Percentiles rank a stretch among this genome's conserved stretches.
Conservation (phyloP, 2,113 vertebrate genomes). For the Brachionichthys hirsutus region DNA sequence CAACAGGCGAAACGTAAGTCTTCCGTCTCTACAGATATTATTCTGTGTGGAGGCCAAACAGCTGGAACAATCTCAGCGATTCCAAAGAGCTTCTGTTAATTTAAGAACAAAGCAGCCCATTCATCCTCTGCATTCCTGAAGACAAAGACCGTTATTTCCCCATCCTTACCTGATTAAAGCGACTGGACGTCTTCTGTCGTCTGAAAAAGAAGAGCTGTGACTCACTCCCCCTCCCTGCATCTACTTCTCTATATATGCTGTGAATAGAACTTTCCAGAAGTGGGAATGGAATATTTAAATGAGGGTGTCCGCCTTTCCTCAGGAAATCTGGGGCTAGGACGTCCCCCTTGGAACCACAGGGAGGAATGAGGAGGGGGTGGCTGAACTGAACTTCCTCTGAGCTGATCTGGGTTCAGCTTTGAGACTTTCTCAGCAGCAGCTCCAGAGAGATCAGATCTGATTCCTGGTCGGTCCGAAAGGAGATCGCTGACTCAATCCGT, state of each 20-base stretch:
- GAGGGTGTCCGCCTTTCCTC: constrained; percentile 51
- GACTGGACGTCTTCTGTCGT: constrained; percentile 24
- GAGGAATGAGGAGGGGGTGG: constrained; percentile 18
- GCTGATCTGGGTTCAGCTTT: constrained; percentile 50
- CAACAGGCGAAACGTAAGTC: too few species aligned
- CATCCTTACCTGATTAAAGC: constrained; percentile 61
- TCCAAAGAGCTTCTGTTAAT: constrained; percentile 25
- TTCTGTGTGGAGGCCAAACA: not conserved
- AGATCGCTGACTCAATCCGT: constrained; percentile 57
- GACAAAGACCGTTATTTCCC: constrained; percentile 15
- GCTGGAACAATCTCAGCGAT: not conserved
- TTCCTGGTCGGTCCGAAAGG: constrained; percentile 9
- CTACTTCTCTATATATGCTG: constrained; percentile 72
- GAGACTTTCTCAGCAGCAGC: not conserved
- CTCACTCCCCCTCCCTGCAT: not conserved
- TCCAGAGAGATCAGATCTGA: constrained; percentile 14
- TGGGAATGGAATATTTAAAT: constrained; percentile 79
- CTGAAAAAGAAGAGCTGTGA: constrained; percentile 3
- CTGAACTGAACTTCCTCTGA: not conserved
- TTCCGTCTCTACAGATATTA: constrained; percentile 5
- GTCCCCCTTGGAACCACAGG: constrained; percentile 60
- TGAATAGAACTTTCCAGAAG: constrained; percentile 88
- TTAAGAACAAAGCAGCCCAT: constrained; percentile 47
- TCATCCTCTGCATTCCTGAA: constrained; percentile 39
- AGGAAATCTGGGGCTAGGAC: constrained; percentile 53